phyloP scores from a whole-genome alignment of 1,140 invertebrate species.

The Ceratina australensis region DNA sequence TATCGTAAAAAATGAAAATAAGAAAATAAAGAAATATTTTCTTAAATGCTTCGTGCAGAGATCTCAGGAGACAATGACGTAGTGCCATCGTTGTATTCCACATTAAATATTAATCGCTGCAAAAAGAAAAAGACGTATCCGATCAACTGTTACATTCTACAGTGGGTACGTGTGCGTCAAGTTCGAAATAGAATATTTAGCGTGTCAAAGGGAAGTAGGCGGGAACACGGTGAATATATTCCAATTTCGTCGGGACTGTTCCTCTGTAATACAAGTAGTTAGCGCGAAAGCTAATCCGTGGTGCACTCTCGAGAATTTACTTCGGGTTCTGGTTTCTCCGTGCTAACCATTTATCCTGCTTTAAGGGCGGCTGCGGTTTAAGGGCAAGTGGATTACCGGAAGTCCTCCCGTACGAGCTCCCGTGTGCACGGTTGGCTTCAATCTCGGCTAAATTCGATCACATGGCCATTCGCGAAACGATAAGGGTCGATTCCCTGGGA shows the following conservation, averaged over 20 bases:
- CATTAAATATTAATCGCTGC: conserved; percentile 10
- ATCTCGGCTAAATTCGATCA: conserved; percentile 68
- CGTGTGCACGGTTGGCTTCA: conserved; percentile 56
- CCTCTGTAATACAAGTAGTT: conserved; percentile 62
- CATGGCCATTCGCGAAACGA: conserved; percentile 58
- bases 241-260: conserved; percentile 58
- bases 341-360: conserved; percentile 67
- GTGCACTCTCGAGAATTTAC: conserved; percentile 62
- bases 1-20: no score
- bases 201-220: conserved; percentile 46
- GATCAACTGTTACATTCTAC: not conserved
- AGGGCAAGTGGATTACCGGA: conserved; percentile 72
- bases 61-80: not conserved
- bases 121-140: no score
- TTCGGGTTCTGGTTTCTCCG: conserved; percentile 61
- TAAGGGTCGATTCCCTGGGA: conserved; percentile 55
- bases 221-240: conserved; percentile 50
- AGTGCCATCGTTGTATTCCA: not conserved
- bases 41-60: not conserved
- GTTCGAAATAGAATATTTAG: conserved; percentile 50
- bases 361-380: conserved; percentile 62
- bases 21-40: not conserved
- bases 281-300: conserved; percentile 61
- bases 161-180: not conserved
- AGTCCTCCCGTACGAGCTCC: conserved; percentile 59